Evolutionary conservation across 2,888 invertebrate species (phyloP), one percentile per base, ranked within the genome.

Genomic region (Nephrotoma guestfalica): DNA sequence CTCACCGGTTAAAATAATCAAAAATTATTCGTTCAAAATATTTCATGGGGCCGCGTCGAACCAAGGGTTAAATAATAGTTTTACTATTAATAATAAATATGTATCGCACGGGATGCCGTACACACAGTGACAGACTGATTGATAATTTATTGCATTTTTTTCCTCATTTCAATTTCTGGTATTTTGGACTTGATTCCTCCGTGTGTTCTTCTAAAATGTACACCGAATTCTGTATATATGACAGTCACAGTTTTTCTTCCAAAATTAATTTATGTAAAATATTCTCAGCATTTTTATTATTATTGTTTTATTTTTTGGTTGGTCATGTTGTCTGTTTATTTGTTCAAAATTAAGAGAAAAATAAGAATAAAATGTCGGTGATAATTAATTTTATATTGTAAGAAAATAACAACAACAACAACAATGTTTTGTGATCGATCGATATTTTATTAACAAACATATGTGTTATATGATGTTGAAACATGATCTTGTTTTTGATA

Each of bases 401-500:
- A 11, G 43, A 43, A 71, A 30, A 71, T 30, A 30, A 71, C 71
- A 43, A 43, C 18, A 71, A 71, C 6, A 71, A 71, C 30, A 71
- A 71, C 18, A 30, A 30, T 30, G 84, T n/a, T 4, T 47, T 84
- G 41, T 84, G 84, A 84, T 84, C 84, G 84, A 84, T 84, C 84
- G 84, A 84, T 15, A 41, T 84, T 41, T 71, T 71, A 71, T 71
- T 71, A 71, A 71, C 18, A 71, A 4, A 71, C 71, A 84, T 84
- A 42, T 84, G 42, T 84, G 84, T 84, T 84, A 84, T 41, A 42
- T 84, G 71, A 84, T 84, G 42, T 84, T 84, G 84, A 84, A 84
- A 84, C 84, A 84, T 84, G 84, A 84, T 84, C 84, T 84, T 84
- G 84, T 84, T 71, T 71, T 84, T 84, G 84, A 84, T 84, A 84